Conservation (phyloP, 1,140 invertebrate species). For the Eueides isabella region DNA sequence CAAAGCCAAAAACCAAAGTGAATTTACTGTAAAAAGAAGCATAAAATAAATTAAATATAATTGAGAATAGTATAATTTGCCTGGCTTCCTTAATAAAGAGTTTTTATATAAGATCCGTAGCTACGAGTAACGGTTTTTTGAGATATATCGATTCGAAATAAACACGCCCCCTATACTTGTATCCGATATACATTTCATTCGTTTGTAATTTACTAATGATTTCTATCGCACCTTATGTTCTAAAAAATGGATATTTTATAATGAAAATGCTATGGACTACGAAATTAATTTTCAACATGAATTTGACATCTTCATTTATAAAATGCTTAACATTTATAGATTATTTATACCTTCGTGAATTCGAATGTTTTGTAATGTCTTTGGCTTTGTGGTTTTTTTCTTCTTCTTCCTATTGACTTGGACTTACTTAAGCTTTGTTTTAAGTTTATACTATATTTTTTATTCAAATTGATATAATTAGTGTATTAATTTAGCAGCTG, state of each 20-base stretch:
- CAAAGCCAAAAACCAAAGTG: neutral
- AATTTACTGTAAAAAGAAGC: neutral
- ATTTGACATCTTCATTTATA: neutral
- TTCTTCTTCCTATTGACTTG: too few relatives aligned
- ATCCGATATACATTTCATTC: too few relatives aligned
- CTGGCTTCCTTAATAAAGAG: slow-evolving; percentile 1
- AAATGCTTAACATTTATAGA: neutral
- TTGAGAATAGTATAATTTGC: neutral
- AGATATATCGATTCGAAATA: slow-evolving; percentile 7
- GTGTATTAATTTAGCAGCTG: too few relatives aligned
- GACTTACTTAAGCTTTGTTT: too few relatives aligned
- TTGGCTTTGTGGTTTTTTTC: too few relatives aligned
- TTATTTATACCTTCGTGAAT: too few relatives aligned
- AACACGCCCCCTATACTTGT: slow-evolving; percentile 3
- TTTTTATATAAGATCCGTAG: slow-evolving; percentile 3
- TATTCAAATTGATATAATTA: too few relatives aligned
- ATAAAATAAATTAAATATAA: neutral
- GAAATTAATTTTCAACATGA: neutral
- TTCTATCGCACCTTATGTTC: slow-evolving; percentile 1
- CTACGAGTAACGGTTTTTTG: slow-evolving; percentile 6
- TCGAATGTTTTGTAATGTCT: too few relatives aligned
- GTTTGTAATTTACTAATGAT: neutral
- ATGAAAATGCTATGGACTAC: neutral
- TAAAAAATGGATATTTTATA: neutral
- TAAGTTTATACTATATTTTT: too few relatives aligned